Percentiles rank a stretch among this genome's conserved stretches.
Evolutionary conservation across 2,797 vertebrate genomes (phyloP).

Genomic region (Coendou prehensilis): DNA sequence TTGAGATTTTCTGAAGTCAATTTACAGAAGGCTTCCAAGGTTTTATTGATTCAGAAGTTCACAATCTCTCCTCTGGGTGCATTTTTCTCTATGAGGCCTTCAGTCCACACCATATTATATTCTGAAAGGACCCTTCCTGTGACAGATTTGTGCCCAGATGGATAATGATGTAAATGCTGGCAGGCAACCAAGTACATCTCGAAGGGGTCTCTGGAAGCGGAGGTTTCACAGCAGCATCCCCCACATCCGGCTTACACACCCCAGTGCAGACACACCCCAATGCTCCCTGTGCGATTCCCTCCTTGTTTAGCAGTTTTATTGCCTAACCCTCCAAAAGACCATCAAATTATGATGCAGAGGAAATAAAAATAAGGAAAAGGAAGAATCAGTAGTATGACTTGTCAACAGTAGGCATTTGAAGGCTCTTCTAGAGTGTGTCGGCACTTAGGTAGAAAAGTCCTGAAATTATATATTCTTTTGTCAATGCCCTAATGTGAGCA

Average conservation of each 20-base stretch:
- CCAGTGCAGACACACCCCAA: background rate
- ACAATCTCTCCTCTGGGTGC: slow-evolving; percentile 42
- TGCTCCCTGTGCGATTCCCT: background rate
- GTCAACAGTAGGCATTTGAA: background rate
- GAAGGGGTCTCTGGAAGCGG: background rate
- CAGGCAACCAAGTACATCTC: background rate
- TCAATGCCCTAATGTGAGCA: background rate
- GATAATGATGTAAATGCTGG: background rate
- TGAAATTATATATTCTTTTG: background rate
- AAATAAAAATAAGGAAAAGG: background rate
- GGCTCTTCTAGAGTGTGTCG: background rate
- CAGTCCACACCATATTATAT: background rate
- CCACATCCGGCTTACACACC: background rate
- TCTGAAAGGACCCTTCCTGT: slow-evolving; percentile 48
- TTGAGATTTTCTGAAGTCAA: slow-evolving; percentile 64
- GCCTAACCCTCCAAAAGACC: background rate
- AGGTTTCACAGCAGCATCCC: background rate
- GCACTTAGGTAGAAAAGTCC: background rate
- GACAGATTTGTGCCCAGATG: background rate
- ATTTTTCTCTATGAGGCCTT: slow-evolving; percentile 59
- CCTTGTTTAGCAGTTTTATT: background rate
- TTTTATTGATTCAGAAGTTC: slow-evolving; percentile 69
- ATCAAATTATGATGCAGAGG: background rate
- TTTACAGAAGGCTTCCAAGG: slow-evolving; percentile 63
- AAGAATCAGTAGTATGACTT: background rate